These are phyloP conservation scores for Aplochiton taeniatus DNA, from an alignment of 2,797 vertebrate species.

Conservation along the genomic window DNA sequence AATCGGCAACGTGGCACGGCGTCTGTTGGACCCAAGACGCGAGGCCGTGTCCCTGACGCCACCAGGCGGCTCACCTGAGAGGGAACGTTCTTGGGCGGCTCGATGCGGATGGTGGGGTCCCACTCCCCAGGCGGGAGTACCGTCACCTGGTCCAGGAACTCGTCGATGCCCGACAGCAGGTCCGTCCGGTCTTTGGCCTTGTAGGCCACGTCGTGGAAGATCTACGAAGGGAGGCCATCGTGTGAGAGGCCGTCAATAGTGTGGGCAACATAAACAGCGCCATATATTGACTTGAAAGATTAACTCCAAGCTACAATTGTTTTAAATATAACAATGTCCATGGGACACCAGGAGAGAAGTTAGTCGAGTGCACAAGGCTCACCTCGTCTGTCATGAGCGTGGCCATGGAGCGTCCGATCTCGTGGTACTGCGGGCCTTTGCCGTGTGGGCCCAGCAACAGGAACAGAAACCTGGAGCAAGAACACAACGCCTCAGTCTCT, in stretches of 20 bases:
- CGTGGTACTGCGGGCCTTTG: constrained; percentile 93
- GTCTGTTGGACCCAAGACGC: too few species aligned
- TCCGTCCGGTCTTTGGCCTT: constrained; percentile 96
- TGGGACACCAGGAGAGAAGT: too few species aligned
- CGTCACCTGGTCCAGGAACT: constrained; percentile 96
- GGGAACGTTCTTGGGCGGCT: constrained; percentile 93
- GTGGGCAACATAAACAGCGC: neutral
- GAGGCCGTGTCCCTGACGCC: too few species aligned
- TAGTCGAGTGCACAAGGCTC: constrained; percentile 34
- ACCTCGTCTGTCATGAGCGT: constrained; percentile 98
- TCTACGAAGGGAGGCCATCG: too few species aligned
- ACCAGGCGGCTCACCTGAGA: constrained; percentile 82
- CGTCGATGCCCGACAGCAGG: constrained; percentile 93
- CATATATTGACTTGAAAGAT: neutral
- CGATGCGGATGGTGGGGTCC: constrained; percentile 96
- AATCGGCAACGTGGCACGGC: too few species aligned
- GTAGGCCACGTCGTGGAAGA: constrained; percentile 96
- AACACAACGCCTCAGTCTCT: neutral
- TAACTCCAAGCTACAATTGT: too few species aligned
- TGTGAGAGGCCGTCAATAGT: neutral
- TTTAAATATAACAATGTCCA: too few species aligned
- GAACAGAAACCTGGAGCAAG: constrained; percentile 86
- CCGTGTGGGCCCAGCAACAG: constrained; percentile 90
- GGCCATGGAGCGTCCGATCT: constrained; percentile 96
- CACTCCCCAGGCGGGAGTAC: constrained; percentile 95